Base-by-base conservation (phyloP, 2,113 vertebrate genomes). In the Pavo muticus region DNA sequence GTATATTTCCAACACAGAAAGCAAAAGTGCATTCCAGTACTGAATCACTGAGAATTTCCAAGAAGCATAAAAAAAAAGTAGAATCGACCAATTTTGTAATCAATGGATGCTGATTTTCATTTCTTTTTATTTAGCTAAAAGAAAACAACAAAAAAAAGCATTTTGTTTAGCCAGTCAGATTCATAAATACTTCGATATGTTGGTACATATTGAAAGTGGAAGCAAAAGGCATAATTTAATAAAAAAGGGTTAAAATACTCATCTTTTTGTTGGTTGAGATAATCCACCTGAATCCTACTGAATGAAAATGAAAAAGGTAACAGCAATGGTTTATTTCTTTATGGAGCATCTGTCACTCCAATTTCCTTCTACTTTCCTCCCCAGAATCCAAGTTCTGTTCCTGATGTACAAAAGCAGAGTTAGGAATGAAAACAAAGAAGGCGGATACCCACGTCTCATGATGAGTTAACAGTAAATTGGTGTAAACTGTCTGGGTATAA, bases 281-380 rank as follows among this genome's bases (percentile, higher is more conserved):
- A 97, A 97, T 97, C 97, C 94, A 96, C 94, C 91, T 90, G 97
- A 97, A 97, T 96, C 96, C 96, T 88, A 35, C 82, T 83, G 79
- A 90, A 93, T 88, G 79, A 95, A 95, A 96, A 96, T 96, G 73
- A 94, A 94, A 96, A 97, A 96, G 91, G 76, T 97, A 95, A 45
- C 79, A 90, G 73, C 54, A 78, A 14, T 48, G 32, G 88, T 96
- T 93, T 87, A 70, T 80, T 95, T 93, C 88, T 88, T 91, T 59
- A 25, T 84, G 24, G 82, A 95, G 91, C 96, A 97, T 96, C 97
- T 96, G 96, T 77, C 94, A 84, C 67, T 88, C 86, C 81, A 81
- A 7, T 96, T 94, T 96, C 81, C 63, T 85, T 35, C 54, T 1
- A 4, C 35, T 73, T 23, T 23, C 11, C 25, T 16, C 27, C 27